phyloP scores from a whole-genome alignment of 2,797 vertebrate genomes.

The Poecilia wingei region DNA sequence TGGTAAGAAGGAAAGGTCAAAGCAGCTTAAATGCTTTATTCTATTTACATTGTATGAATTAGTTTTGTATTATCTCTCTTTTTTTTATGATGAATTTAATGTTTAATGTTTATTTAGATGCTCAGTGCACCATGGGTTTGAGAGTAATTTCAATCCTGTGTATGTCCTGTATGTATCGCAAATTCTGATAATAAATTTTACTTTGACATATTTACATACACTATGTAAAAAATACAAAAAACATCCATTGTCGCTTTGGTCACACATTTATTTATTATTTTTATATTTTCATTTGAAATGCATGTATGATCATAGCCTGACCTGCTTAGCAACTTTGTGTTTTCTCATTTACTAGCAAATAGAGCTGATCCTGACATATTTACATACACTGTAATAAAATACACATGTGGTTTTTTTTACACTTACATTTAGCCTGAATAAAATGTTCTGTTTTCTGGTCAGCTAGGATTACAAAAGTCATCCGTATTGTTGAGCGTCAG shows the following conservation, averaged over 20 bases:
- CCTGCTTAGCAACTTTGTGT: background rate
- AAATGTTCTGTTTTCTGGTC: background rate
- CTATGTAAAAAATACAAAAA: background rate
- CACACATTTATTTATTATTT: background rate
- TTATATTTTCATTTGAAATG: background rate
- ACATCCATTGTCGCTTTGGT: background rate
- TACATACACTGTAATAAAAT: background rate
- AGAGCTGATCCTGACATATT: background rate
- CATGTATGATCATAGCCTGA: background rate
- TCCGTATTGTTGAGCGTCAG: background rate
- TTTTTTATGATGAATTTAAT: too few relatives aligned
- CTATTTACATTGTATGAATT: too few relatives aligned
- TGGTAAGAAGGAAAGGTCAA: background rate
- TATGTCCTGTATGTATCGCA: too few relatives aligned
- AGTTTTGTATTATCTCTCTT: too few relatives aligned
- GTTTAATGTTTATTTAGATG: too few relatives aligned
- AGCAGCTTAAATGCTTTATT: slow-evolving; percentile 1
- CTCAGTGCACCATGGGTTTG: too few relatives aligned
- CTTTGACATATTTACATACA: background rate
- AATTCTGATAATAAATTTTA: too few relatives aligned
- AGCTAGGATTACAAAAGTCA: background rate
- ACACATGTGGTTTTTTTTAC: background rate
- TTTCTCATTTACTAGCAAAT: background rate
- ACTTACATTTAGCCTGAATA: background rate
- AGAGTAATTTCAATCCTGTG: too few relatives aligned